phyloP scores from a whole-genome alignment of 2,113 vertebrate species.

The Penelope pileata region DNA sequence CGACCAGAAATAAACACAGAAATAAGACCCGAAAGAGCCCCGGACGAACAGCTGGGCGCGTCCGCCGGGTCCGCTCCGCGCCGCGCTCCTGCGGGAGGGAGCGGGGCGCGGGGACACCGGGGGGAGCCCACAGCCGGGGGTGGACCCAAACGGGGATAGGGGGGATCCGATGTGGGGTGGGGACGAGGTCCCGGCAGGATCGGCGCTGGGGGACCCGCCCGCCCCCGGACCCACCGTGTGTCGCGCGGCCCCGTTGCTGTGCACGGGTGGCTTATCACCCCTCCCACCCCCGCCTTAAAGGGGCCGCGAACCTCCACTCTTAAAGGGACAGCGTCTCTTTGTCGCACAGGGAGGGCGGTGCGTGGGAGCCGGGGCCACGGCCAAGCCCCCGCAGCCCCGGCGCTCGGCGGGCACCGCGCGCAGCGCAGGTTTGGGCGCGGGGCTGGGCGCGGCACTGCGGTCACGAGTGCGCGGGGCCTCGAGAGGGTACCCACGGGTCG shows the following conservation, averaged over 20 bases:
- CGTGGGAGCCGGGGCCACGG: no score
- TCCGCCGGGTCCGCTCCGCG: background rate
- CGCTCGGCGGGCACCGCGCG: no score
- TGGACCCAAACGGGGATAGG: background rate
- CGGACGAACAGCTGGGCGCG: no score
- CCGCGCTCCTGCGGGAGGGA: background rate
- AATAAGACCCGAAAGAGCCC: no score
- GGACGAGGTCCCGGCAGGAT: no score
- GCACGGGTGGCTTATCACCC: background rate
- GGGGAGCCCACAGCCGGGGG: background rate
- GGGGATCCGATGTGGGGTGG: no score
- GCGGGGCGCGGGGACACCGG: background rate
- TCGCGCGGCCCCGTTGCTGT: background rate
- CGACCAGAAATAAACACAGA: no score
- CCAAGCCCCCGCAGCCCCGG: no score
- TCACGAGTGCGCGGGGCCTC: background rate
- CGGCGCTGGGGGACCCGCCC: background rate
- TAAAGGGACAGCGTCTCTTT: background rate
- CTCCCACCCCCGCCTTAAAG: background rate
- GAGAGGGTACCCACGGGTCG: accelerated
- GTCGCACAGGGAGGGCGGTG: background rate
- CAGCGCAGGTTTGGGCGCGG: no score
- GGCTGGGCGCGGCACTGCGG: no score
- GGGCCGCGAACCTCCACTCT: background rate
- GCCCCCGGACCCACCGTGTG: background rate